These are phyloP conservation scores for Zygogramma bicolorata DNA, from an alignment of 2,888 invertebrate genomes.

Conservation along the genomic window DNA sequence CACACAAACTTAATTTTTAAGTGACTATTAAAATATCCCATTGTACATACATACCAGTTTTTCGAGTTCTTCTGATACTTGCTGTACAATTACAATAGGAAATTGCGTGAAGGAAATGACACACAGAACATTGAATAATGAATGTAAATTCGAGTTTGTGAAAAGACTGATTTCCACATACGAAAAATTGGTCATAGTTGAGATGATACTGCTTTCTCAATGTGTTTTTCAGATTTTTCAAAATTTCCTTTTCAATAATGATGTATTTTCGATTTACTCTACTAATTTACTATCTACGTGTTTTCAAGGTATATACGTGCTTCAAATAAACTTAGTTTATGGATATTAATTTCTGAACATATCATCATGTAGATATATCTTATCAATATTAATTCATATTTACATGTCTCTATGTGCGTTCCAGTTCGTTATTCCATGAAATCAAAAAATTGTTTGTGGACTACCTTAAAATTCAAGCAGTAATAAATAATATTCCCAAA, in stretches of 20 bases:
- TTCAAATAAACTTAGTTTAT: slow-evolving; percentile 13
- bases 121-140: too few species aligned
- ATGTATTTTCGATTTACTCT: too few species aligned
- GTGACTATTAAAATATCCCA: too few species aligned
- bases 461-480: background rate
- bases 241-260: background rate
- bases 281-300: too few species aligned
- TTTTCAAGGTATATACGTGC: background rate
- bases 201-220: background rate
- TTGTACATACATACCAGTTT: too few species aligned
- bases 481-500: background rate
- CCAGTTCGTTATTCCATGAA: background rate
- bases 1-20: too few species aligned
- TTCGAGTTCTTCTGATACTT: too few species aligned
- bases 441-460: background rate
- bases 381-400: too few species aligned
- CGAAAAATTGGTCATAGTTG: too few species aligned
- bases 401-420: background rate
- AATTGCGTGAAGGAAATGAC: too few species aligned
- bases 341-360: slow-evolving; percentile 14
- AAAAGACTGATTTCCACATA: background rate
- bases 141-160: background rate
- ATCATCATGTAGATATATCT: too few species aligned
- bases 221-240: background rate
- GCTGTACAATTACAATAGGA: too few species aligned